Conservation (phyloP, 2,888 invertebrate genomes). For the Onchidella celtica region DNA sequence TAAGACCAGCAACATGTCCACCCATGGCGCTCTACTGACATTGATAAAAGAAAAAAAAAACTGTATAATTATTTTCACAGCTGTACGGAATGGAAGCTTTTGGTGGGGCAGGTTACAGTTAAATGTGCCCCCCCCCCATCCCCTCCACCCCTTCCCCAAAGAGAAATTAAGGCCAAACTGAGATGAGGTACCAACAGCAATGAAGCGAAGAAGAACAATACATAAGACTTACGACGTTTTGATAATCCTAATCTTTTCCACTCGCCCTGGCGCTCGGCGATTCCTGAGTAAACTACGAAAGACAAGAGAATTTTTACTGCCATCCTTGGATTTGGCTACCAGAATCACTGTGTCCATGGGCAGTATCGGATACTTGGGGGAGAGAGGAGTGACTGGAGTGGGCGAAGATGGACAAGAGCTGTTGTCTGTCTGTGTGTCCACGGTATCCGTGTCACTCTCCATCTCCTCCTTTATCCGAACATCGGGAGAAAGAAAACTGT, state of each 20-base stretch:
- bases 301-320: constrained; percentile 43
- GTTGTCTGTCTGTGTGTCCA: constrained; percentile 27
- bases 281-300: constrained; percentile 46
- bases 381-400: not conserved
- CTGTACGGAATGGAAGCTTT: not conserved
- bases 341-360: constrained; percentile 46
- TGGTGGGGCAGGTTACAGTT: not conserved
- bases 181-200: not conserved
- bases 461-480: constrained; percentile 43
- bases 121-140: no score
- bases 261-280: constrained; percentile 51
- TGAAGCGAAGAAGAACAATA: not conserved
- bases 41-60: no score
- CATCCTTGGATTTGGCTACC: constrained; percentile 42
- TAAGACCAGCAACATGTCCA: no score
- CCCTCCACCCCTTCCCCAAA: no score
- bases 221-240: constrained; percentile 56
- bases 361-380: not conserved
- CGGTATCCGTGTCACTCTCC: constrained; percentile 51
- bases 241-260: constrained; percentile 62
- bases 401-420: constrained; percentile 36
- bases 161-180: no score
- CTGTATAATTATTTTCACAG: not conserved
- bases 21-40: no score
- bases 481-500: constrained; percentile 2